Conservation (phyloP, 2,113 vertebrate species). For the Stigmatopora nigra region DNA sequence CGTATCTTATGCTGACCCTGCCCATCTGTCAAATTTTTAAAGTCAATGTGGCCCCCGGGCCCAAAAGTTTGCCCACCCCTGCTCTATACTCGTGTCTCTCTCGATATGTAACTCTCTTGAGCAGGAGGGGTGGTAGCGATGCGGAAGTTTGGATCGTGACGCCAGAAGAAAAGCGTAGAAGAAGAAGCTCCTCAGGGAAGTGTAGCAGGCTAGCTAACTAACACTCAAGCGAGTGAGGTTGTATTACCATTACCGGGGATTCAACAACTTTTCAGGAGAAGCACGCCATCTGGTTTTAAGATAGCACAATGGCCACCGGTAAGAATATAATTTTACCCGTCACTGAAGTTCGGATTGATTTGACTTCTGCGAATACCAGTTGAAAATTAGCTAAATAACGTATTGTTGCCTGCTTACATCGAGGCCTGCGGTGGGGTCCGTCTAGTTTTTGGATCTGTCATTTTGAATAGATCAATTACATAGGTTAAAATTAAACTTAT, state of each 20-base stretch:
- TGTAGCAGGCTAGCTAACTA: conserved; percentile 25
- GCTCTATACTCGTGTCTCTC: no score
- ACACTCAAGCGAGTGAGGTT: conserved; percentile 17
- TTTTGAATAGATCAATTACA: not conserved
- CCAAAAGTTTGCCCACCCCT: no score
- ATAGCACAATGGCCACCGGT: conserved; percentile 70
- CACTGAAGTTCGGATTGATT: not conserved
- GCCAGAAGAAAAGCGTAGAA: not conserved
- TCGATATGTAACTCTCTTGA: not conserved
- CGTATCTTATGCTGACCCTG: no score
- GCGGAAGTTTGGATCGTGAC: accelerated
- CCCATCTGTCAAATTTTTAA: no score
- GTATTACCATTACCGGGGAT: conserved; percentile 31
- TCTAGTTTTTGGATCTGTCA: conserved; percentile 28
- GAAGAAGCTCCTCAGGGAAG: conserved; percentile 38
- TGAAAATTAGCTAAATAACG: conserved; percentile 13
- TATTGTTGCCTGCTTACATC: conserved; percentile 10
- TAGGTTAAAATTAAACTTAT: no score
- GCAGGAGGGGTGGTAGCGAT: conserved; percentile 22
- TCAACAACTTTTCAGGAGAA: conserved; percentile 39
- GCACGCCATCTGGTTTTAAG: conserved; percentile 32
- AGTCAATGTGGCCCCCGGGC: no score
- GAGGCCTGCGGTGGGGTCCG: conserved; percentile 39
- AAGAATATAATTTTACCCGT: conserved; percentile 11
- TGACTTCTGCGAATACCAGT: accelerated